A percentile compares a stretch with the other conserved stretches of the same genome.
Conservation (phyloP, 2,888 invertebrate genomes). For the Drosophila neotestacea region DNA sequence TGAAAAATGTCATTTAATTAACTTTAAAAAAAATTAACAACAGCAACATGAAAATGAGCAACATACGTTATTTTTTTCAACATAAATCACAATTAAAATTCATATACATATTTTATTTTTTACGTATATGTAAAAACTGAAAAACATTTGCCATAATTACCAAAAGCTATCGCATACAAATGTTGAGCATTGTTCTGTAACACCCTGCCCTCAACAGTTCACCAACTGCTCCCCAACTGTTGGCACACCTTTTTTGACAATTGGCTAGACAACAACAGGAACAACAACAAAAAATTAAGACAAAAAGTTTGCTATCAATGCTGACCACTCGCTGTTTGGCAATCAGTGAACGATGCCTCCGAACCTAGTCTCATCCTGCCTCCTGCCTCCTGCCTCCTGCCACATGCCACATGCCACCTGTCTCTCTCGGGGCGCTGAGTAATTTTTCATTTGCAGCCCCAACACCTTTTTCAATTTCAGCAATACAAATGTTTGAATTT, state of each 20-base stretch:
- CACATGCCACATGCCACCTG: not conserved
- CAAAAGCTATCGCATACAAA: constrained; percentile 15
- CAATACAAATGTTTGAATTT: constrained; percentile 75
- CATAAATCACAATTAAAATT: constrained; percentile 46
- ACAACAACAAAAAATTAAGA: constrained; percentile 38
- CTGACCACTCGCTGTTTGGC: constrained; percentile 45
- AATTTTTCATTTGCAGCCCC: constrained; percentile 77
- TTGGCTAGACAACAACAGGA: constrained; percentile 49
- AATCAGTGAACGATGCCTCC: constrained; percentile 47
- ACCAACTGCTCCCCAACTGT: not conserved
- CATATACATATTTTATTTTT: not conserved
- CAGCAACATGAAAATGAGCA: constrained; percentile 1
- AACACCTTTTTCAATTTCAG: constrained; percentile 80
- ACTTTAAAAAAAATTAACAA: constrained; percentile 13
- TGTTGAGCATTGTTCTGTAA: constrained; percentile 7
- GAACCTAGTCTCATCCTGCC: constrained; percentile 29
- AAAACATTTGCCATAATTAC: constrained; percentile 44
- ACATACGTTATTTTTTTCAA: constrained; percentile 16
- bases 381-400: not conserved
- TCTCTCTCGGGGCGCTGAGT: constrained; percentile 27
- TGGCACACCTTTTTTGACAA: constrained; percentile 31
- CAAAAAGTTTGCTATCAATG: constrained; percentile 64
- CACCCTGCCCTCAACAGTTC: too few species aligned
- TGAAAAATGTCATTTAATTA: constrained; percentile 49
- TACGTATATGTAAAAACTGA: not conserved